phyloP scores from a whole-genome alignment of 2,797 vertebrate genomes.

The Diplodus sargus region DNA sequence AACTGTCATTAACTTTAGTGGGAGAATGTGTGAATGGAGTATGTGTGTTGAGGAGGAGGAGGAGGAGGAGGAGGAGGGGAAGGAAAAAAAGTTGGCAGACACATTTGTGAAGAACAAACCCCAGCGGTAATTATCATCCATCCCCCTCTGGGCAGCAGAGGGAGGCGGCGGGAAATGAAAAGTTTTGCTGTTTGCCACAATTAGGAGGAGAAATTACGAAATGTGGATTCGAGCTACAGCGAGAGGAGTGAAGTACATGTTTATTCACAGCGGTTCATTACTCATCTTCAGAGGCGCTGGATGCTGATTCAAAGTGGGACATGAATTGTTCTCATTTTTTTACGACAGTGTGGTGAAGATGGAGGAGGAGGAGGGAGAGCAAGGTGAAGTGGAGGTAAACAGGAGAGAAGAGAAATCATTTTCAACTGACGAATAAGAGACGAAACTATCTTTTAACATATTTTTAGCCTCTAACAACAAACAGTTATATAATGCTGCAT shows the following conservation, averaged over 20 bases:
- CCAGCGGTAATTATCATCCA: constrained; percentile 34
- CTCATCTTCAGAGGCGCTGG: neutral
- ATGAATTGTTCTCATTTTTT: neutral
- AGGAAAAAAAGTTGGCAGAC: neutral
- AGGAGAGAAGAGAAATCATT: neutral
- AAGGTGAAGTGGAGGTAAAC: neutral
- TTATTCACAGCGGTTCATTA: constrained; percentile 12
- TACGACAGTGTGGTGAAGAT: neutral
- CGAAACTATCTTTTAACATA: neutral
- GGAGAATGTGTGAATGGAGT: constrained; percentile 13
- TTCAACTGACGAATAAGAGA: neutral
- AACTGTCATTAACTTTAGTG: constrained; percentile 16
- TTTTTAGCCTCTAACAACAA: neutral
- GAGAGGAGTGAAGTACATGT: constrained; percentile 6
- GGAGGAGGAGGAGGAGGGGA: neutral
- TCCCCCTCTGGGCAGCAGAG: constrained; percentile 7
- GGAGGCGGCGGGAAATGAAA: constrained; percentile 7
- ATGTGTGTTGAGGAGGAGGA: neutral
- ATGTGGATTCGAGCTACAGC: neutral
- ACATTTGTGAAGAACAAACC: constrained; percentile 30
- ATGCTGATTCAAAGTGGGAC: constrained; percentile 12
- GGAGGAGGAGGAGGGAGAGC: neutral
- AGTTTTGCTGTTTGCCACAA: neutral
- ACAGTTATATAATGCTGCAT: neutral
- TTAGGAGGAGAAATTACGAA: constrained; percentile 18